Conservation (phyloP, 1,140 invertebrate genomes). For the Wasmannia auropunctata region DNA sequence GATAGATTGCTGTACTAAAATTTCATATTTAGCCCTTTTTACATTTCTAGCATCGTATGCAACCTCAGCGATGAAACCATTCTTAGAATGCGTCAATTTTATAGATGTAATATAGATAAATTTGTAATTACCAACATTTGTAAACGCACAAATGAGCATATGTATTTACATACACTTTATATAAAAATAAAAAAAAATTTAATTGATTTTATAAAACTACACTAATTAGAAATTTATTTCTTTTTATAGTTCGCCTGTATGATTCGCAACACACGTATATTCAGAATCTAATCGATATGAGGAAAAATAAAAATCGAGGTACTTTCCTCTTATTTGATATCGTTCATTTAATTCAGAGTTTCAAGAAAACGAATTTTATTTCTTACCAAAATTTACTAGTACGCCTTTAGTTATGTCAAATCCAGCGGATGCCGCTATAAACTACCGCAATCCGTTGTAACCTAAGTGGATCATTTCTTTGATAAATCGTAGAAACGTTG, state of each 20-base stretch:
- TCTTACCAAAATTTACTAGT: slow-evolving; percentile 19
- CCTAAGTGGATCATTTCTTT: slow-evolving; percentile 47
- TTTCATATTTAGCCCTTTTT: background rate
- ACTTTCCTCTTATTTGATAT: background rate
- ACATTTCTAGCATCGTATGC: background rate
- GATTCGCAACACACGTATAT: background rate
- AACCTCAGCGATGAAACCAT: background rate
- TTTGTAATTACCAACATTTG: background rate
- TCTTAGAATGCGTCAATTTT: background rate
- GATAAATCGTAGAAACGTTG: slow-evolving; percentile 48
- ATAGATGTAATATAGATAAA: background rate
- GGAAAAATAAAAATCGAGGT: slow-evolving; percentile 1
- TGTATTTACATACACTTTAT: background rate
- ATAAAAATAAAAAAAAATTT: background rate
- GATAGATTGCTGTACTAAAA: background rate
- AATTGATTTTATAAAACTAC: background rate
- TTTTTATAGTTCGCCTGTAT: background rate
- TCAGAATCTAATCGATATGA: background rate
- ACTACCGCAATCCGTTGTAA: slow-evolving; percentile 27
- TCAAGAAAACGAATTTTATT: background rate
- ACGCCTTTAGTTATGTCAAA: slow-evolving; percentile 26
- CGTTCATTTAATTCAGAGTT: slow-evolving; percentile 2
- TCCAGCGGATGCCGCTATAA: slow-evolving; percentile 17
- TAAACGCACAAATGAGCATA: background rate
- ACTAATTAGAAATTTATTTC: background rate